A percentile compares a stretch with the other conserved stretches of the same genome.
Evolutionary conservation across 2,888 invertebrate species (phyloP).

Genomic region (Leptopilina drosophilae): DNA sequence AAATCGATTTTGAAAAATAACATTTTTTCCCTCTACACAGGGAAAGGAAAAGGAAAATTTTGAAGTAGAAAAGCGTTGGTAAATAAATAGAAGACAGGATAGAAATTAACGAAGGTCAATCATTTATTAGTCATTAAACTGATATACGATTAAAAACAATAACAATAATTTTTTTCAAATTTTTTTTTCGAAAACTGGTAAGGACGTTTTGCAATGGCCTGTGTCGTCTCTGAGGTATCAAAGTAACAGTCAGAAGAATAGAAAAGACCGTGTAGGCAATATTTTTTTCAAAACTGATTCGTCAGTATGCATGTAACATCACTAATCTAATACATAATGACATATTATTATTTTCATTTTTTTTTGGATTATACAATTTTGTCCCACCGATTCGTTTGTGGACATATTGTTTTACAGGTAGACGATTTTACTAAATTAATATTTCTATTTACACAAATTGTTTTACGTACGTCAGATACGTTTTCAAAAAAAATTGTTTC

Average conservation of each 20-base stretch:
- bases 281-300: conserved; percentile 29
- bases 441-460: conserved; percentile 75
- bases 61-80: neutral
- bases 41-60: too few species aligned
- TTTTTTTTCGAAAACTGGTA: conserved; percentile 53
- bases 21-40: too few species aligned
- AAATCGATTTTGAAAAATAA: too few species aligned
- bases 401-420: conserved; percentile 60
- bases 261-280: conserved; percentile 66
- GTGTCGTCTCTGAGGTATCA: conserved; percentile 69
- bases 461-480: conserved; percentile 69
- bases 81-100: conserved; percentile 16
- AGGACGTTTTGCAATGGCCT: conserved; percentile 65
- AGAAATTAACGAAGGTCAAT: conserved; percentile 69
- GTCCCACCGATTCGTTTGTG: conserved; percentile 52
- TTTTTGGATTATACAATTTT: conserved; percentile 63
- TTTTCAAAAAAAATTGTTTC: conserved; percentile 47
- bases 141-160: conserved; percentile 72
- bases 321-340: conserved; percentile 67
- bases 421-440: conserved; percentile 69
- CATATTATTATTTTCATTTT: conserved; percentile 59
- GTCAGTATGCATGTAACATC: conserved; percentile 55
- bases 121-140: conserved; percentile 71
- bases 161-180: conserved; percentile 64
- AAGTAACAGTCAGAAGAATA: conserved; percentile 73